These are phyloP conservation scores for Ischnura elegans DNA, from an alignment of 2,888 invertebrate species.

Conservation along the genomic window DNA sequence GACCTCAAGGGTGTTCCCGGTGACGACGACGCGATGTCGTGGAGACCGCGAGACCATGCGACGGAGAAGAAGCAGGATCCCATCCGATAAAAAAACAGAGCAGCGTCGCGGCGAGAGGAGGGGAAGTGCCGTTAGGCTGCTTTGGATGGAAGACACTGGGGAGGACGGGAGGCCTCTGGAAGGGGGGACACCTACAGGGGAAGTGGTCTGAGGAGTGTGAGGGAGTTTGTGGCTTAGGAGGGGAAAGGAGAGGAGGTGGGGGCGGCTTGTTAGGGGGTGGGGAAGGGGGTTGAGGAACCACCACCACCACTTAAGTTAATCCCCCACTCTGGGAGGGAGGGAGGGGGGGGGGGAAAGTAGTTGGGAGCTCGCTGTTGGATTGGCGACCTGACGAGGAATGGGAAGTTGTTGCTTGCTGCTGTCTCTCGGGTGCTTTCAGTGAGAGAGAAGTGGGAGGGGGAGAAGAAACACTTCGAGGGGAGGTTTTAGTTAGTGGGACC, in stretches of 20 bases:
- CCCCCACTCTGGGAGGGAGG: neutral
- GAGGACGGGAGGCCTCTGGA: no score
- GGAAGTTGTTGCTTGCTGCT: no score
- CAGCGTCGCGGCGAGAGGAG: neutral
- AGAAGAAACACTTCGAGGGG: neutral
- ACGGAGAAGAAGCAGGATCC: neutral
- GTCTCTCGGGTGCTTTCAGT: neutral
- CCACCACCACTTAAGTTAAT: no score
- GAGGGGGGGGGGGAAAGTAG: neutral
- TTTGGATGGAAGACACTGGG: neutral
- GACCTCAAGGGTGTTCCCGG: neutral
- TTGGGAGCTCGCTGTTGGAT: neutral
- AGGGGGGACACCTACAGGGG: neutral
- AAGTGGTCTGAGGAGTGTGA: neutral
- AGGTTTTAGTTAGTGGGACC: neutral
- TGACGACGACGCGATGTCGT: neutral
- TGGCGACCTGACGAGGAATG: slow-evolving; percentile 3
- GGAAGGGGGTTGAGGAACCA: neutral
- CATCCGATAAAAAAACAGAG: slow-evolving; percentile 8
- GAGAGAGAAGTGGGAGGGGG: neutral
- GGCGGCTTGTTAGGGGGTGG: neutral
- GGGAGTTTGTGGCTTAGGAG: neutral
- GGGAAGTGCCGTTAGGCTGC: slow-evolving; percentile 30
- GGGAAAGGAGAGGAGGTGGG: neutral
- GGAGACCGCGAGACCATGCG: slow-evolving; percentile 21